Evolutionary conservation across 2,888 invertebrate species (phyloP).

Genomic region (Drosophila limbata): DNA sequence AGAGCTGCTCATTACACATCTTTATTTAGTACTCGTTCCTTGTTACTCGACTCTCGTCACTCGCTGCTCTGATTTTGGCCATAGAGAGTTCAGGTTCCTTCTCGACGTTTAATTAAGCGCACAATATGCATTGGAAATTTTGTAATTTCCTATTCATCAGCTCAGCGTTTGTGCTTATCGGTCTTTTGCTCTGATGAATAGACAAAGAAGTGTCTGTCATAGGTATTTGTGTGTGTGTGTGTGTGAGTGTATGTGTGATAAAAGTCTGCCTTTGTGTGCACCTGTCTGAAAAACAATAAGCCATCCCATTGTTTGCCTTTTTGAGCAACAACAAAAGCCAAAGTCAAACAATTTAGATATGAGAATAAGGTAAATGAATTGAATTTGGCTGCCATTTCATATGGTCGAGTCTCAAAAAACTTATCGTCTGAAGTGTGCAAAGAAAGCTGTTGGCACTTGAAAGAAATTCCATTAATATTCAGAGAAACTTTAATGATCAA

Average conservation of each 20-base stretch:
- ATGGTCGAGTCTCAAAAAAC: constrained; percentile 29
- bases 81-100: constrained; percentile 3
- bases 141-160: constrained; percentile 72
- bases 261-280: constrained; percentile 56
- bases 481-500: constrained; percentile 15
- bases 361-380: constrained; percentile 64
- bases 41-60: background rate
- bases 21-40: background rate
- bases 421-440: constrained; percentile 28
- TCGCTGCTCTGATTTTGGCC: background rate
- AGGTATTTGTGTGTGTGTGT: background rate
- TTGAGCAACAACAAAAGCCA: constrained; percentile 70
- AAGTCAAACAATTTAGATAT: constrained; percentile 68
- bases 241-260: constrained; percentile 11
- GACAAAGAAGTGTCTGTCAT: constrained; percentile 30
- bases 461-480: constrained; percentile 36
- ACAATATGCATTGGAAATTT: constrained; percentile 61
- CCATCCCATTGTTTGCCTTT: constrained; percentile 69
- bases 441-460: constrained; percentile 47
- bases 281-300: constrained; percentile 67
- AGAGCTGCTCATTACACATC: constrained; percentile 14
- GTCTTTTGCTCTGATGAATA: constrained; percentile 51
- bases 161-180: constrained; percentile 46
- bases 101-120: constrained; percentile 67
- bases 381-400: constrained; percentile 41